These are phyloP conservation scores for Rhabdomys pumilio DNA, from an alignment of 2,797 vertebrate genomes.

Conservation along the genomic window DNA sequence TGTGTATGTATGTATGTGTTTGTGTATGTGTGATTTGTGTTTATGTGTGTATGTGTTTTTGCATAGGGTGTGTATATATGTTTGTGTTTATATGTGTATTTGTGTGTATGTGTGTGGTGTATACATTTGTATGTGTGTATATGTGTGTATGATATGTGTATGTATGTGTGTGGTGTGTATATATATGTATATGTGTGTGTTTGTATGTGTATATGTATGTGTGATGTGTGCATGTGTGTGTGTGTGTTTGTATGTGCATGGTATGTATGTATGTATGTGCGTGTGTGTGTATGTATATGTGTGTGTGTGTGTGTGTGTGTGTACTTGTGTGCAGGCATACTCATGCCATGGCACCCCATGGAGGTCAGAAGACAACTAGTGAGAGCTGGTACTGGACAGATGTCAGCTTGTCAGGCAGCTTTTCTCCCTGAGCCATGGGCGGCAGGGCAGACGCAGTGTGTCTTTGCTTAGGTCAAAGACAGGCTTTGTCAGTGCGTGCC, in stretches of 20 bases:
- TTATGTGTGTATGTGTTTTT: too few species aligned
- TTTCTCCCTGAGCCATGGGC: neutral
- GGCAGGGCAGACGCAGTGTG: neutral
- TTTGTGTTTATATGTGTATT: neutral
- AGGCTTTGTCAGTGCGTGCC: neutral
- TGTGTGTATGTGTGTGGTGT: neutral
- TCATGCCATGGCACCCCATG: neutral
- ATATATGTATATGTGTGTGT: too few species aligned
- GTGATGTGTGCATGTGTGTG: neutral
- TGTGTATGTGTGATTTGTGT: neutral
- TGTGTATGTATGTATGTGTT: neutral
- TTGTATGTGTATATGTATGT: neutral
- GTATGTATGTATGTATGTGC: too few species aligned
- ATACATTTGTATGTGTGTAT: too few species aligned
- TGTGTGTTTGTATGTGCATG: too few species aligned
- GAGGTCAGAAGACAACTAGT: neutral
- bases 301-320: neutral
- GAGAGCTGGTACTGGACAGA: neutral
- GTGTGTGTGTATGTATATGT: neutral
- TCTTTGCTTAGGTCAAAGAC: neutral
- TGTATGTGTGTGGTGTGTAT: too few species aligned
- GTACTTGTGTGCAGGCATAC: neutral
- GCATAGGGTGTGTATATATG: neutral
- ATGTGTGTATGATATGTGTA: neutral
- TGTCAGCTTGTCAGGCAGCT: too few species aligned